phyloP scores from a whole-genome alignment of 2,113 vertebrate genomes.

The Prunella himalayana region DNA sequence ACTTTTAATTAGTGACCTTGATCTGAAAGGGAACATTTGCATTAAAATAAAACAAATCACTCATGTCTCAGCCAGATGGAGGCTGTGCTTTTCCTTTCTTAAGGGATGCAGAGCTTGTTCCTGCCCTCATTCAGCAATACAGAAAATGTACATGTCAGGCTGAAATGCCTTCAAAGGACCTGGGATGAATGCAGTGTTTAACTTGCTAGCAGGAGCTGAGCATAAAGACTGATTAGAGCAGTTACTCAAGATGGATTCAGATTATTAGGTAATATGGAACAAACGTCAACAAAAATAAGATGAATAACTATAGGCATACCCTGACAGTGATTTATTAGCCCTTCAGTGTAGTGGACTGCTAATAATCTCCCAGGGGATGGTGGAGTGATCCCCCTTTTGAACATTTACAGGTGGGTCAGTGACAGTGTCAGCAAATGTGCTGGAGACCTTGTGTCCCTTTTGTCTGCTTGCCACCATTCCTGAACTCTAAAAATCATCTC shows the following conservation, averaged over 20 bases:
- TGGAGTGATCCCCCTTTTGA: not conserved
- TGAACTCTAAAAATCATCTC: not conserved
- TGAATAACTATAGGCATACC: not conserved
- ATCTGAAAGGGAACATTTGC: not conserved
- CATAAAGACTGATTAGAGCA: not conserved
- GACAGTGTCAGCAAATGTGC: not conserved
- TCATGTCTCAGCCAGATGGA: not conserved
- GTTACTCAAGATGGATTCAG: not conserved
- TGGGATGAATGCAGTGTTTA: not conserved
- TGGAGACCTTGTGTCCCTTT: not conserved
- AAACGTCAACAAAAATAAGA: not conserved
- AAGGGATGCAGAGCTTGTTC: not conserved
- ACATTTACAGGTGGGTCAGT: not conserved
- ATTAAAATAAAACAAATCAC: not conserved
- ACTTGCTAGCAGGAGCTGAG: not conserved
- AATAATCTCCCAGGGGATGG: not conserved
- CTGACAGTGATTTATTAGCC: not conserved
- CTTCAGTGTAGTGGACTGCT: not conserved
- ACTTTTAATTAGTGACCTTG: not conserved
- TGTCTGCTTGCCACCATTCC: not conserved
- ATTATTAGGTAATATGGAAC: not conserved
- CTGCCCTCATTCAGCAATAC: accelerated
- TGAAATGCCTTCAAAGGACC: not conserved
- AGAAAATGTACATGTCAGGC: not conserved
- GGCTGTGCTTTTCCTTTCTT: not conserved